Evolutionary conservation across 2,888 invertebrate species (phyloP).

Genomic region (Axea sp.): DNA sequence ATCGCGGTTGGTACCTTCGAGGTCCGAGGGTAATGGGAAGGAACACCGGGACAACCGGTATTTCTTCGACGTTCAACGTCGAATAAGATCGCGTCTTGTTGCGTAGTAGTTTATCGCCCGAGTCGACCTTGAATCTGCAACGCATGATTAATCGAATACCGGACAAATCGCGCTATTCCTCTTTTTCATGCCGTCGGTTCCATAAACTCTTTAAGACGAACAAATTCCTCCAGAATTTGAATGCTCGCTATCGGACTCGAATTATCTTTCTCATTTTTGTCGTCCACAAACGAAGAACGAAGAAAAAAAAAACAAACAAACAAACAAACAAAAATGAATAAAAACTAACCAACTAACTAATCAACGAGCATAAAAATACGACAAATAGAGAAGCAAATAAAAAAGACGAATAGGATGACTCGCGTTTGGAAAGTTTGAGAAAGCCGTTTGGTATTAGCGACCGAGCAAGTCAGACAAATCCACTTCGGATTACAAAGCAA

Average conservation of each 20-base stretch:
- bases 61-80: slow-evolving; percentile 67
- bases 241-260: slow-evolving; percentile 36
- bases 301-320: no score
- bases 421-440: slow-evolving; percentile 6
- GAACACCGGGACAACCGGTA: slow-evolving; percentile 66
- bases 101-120: slow-evolving; percentile 62
- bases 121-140: slow-evolving; percentile 58
- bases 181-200: slow-evolving; percentile 51
- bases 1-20: slow-evolving; percentile 63
- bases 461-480: slow-evolving; percentile 3
- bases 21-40: slow-evolving; percentile 62
- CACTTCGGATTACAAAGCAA: slow-evolving; percentile 12
- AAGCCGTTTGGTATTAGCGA: slow-evolving; percentile 7
- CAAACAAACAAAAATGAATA: no score
- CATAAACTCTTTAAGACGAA: slow-evolving; percentile 42
- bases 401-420: slow-evolving; percentile 5
- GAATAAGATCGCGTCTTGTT: slow-evolving; percentile 62
- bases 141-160: slow-evolving; percentile 61
- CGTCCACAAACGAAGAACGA: no score
- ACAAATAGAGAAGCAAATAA: no score
- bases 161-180: slow-evolving; percentile 61
- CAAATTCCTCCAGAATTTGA: slow-evolving; percentile 38
- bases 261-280: slow-evolving; percentile 38
- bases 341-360: no score
- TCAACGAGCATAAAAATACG: no score